Evolutionary conservation across 1,140 invertebrate genomes (phyloP).

Genomic region (Drosophila neocordata): DNA sequence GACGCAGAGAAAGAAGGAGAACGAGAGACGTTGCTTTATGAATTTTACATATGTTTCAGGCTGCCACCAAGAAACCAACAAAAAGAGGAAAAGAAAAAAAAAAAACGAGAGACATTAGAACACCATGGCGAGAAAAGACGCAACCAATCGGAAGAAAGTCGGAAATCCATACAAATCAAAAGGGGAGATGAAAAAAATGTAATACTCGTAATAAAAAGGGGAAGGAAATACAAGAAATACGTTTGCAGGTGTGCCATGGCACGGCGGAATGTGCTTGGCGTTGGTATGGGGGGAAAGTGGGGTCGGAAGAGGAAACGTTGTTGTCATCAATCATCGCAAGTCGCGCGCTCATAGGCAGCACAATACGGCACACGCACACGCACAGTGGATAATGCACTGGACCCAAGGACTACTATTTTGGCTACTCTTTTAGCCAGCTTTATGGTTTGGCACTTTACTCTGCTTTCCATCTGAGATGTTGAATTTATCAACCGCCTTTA

Average conservation of each 20-base stretch:
- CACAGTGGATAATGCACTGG: conserved; percentile 8
- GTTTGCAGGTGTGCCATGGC: conserved; percentile 47
- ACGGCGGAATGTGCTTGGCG: neutral
- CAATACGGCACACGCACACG: conserved; percentile 9
- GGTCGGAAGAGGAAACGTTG: conserved; percentile 10
- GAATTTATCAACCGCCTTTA: conserved; percentile 18
- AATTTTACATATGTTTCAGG: conserved; percentile 54
- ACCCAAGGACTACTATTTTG: conserved; percentile 5
- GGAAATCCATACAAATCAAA: conserved; percentile 63
- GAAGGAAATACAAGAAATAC: conserved; percentile 14
- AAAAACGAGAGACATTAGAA: conserved; percentile 19
- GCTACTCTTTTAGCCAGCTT: conserved; percentile 32
- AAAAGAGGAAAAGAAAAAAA: conserved; percentile 17
- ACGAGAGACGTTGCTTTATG: conserved; percentile 37
- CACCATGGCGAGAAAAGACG: neutral
- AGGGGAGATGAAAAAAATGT: conserved; percentile 34
- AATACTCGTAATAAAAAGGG: conserved; percentile 7
- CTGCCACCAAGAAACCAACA: conserved; percentile 33
- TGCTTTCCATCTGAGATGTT: conserved; percentile 2
- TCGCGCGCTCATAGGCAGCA: conserved; percentile 45
- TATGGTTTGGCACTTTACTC: conserved; percentile 48
- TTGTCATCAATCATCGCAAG: conserved; percentile 56
- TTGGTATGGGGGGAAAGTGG: conserved; percentile 30
- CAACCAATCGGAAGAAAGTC: conserved; percentile 37
- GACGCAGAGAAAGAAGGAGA: neutral